Evolutionary conservation across 2,797 vertebrate genomes (phyloP), one percentile per base, ranked within the genome.

Genomic region (Discoglossus pictus): DNA sequence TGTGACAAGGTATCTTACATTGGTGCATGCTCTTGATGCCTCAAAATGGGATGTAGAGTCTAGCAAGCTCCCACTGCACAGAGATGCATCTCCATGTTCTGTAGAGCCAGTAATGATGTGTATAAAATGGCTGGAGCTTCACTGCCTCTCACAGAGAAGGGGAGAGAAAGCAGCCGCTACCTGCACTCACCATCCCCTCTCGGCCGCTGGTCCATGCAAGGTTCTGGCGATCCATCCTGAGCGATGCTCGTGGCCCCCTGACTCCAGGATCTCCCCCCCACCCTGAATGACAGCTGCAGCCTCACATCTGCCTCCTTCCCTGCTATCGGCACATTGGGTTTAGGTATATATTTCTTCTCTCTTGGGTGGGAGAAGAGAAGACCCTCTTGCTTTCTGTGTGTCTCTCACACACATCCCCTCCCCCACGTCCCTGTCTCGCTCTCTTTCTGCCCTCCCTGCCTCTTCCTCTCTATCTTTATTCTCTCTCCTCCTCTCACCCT

Each of bases 161-260:
- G 55, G 74, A 46, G 74, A 79, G 73, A 78, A 75, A 80, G 81
- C 75, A 69, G 73, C 78, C 78, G 82, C 75, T 82, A 78, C 69
- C 73, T 75, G 79, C 75, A 89, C 88, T 89, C 84, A 90, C 89
- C 89, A 88, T 86, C 86, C 82, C 85, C 80, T 87, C 68, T 65
- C 53, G 59, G 43, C 52, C 60, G 52, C 36, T 64, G 68, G 61
- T 65, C 68, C 68, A 71, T 59, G 46, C 68, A 42, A 59, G 25
- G 27, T 59, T 65, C 52, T 71, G 68, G 15, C 54, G 61, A 59
- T 71, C 68, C 68, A 71, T 71, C 61, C 68, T 59, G 53, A 47
- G 18, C 20, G 61, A 59, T 59, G 68, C 61, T 58, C 27, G 65
- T 63, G 60, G 35, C 36, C 68, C 51, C 44, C 46, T 58, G 40